These are phyloP conservation scores for Hozukius guyotensis DNA, from an alignment of 2,797 vertebrate species.

Conservation along the genomic window DNA sequence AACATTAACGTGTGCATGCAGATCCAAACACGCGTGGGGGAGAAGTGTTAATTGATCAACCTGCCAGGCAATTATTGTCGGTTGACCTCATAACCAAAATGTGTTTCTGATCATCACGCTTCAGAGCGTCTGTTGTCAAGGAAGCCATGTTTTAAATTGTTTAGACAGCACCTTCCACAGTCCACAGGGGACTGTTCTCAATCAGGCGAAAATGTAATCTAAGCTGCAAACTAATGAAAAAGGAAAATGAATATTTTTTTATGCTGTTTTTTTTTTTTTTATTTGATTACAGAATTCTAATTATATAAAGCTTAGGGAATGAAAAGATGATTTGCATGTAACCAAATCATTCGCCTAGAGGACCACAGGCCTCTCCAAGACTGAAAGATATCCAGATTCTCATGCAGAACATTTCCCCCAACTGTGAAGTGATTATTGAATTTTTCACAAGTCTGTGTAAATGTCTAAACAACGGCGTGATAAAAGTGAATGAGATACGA, in stretches of 20 bases:
- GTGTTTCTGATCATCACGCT: slow-evolving; percentile 77
- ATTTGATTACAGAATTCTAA: slow-evolving; percentile 53
- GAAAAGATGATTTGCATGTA: slow-evolving; percentile 51
- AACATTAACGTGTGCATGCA: slow-evolving; percentile 67
- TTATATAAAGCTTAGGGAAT: slow-evolving; percentile 39
- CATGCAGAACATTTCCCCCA: slow-evolving; percentile 50
- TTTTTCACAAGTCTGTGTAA: slow-evolving; percentile 74
- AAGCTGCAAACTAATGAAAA: slow-evolving; percentile 64
- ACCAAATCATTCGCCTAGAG: slow-evolving; percentile 30
- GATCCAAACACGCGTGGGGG: slow-evolving; percentile 59
- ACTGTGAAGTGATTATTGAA: slow-evolving; percentile 63
- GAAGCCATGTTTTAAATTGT: slow-evolving; percentile 69
- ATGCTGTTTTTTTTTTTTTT: slow-evolving; percentile 21
- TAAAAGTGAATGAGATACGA: slow-evolving; percentile 77
- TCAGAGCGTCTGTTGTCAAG: slow-evolving; percentile 67
- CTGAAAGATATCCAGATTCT: slow-evolving; percentile 29
- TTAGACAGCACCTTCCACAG: slow-evolving; percentile 68
- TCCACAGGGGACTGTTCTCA: slow-evolving; percentile 61
- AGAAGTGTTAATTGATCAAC: slow-evolving; percentile 77
- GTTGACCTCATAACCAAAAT: slow-evolving; percentile 80
- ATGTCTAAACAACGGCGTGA: slow-evolving; percentile 67
- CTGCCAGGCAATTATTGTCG: slow-evolving; percentile 75
- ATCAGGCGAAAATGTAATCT: slow-evolving; percentile 69
- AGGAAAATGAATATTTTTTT: slow-evolving; percentile 36
- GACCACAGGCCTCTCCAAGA: slow-evolving; percentile 15